Percentiles rank a stretch among this genome's conserved stretches.
Evolutionary conservation across 2,797 vertebrate species (phyloP).

Genomic region (Sus cebifrons): DNA sequence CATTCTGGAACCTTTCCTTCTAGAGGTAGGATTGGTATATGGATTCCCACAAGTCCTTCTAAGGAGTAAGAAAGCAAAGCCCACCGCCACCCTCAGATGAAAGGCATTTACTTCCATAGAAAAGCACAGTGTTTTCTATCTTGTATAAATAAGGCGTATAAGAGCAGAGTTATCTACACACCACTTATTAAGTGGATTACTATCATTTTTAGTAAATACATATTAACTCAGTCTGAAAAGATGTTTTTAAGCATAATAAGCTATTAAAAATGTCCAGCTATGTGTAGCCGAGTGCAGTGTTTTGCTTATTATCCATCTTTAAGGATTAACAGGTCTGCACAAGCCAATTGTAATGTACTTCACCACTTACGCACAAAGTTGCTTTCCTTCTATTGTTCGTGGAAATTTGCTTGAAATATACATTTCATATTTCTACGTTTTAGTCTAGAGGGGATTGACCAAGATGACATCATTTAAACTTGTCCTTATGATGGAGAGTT

Average conservation of each 20-base stretch:
- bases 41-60: background rate
- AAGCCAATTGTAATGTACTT: background rate
- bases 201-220: background rate
- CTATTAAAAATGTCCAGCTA: background rate
- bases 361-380: background rate
- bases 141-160: background rate
- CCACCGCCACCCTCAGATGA: background rate
- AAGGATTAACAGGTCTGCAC: background rate
- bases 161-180: background rate
- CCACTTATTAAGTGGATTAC: background rate
- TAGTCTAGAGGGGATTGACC: background rate
- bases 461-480: background rate
- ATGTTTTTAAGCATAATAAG: background rate
- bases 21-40: background rate
- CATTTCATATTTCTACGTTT: background rate
- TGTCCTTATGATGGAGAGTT: background rate
- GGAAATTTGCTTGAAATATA: conserved; percentile 24
- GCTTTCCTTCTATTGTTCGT: background rate
- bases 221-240: background rate
- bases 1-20: background rate
- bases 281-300: background rate
- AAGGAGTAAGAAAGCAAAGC: background rate
- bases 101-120: background rate
- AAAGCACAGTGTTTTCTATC: background rate
- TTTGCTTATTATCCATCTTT: background rate